Conservation (phyloP, 2,797 vertebrate species). For the Halcyon badia region DNA sequence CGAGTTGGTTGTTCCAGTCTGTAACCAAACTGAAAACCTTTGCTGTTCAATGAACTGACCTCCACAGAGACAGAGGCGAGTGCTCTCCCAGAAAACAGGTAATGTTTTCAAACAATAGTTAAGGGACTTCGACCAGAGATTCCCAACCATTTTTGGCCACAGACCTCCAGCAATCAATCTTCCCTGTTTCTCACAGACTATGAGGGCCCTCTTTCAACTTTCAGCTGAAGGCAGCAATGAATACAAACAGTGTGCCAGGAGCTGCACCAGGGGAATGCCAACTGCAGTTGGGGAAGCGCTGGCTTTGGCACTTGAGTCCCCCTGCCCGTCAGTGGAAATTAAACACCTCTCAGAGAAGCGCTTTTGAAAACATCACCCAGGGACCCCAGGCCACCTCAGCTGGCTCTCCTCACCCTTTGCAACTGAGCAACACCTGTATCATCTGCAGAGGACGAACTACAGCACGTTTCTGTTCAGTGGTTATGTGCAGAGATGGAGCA, state of each 20-base stretch:
- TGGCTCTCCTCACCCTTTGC: neutral
- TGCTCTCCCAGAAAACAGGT: neutral
- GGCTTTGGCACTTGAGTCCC: neutral
- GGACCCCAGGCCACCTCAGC: neutral
- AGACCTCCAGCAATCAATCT: neutral
- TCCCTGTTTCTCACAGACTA: neutral
- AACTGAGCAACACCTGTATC: neutral
- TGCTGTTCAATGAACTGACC: neutral
- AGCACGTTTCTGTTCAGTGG: rapidly evolving
- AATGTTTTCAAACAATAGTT: neutral
- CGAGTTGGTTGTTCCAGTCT: rapidly evolving
- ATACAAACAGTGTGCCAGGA: neutral
- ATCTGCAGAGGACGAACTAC: neutral
- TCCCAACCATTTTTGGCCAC: neutral
- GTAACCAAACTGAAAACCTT: neutral
- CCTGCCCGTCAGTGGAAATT: neutral
- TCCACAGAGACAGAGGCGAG: neutral
- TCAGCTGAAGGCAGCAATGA: neutral
- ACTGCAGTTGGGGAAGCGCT: neutral
- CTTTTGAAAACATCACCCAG: neutral
- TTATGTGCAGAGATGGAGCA: neutral
- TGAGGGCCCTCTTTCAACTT: rapidly evolving
- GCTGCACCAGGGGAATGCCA: no score
- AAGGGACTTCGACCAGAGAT: neutral
- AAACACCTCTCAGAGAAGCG: neutral